phyloP scores from a whole-genome alignment of 37 sponge, comb jelly and placozoan species.

The Diacarnus erythraeanus region DNA sequence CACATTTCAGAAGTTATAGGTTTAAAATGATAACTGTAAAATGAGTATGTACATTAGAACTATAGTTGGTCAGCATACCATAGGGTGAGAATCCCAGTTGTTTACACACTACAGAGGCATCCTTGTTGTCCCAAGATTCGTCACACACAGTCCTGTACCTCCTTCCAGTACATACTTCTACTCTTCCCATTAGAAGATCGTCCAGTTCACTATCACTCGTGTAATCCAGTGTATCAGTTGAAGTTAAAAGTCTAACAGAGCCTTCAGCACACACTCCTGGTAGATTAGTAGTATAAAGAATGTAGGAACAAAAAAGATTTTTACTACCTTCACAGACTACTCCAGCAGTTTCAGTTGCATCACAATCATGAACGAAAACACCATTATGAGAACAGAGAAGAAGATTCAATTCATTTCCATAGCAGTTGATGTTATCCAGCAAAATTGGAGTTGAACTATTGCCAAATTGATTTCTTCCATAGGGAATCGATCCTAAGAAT shows the following conservation, averaged over 20 bases:
- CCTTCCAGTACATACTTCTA: not conserved
- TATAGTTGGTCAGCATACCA: not conserved
- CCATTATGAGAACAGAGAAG: slow-evolving; percentile 14
- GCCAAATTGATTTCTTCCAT: slow-evolving; percentile 14
- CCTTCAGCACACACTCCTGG: not conserved
- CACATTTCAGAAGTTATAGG: not conserved
- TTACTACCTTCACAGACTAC: slow-evolving; percentile 32
- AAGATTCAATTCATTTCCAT: slow-evolving; percentile 22
- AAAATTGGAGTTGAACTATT: slow-evolving; percentile 11
- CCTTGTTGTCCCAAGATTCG: not conserved
- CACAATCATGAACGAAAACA: slow-evolving; percentile 16
- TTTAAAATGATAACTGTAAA: not conserved
- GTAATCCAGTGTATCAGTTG: not conserved
- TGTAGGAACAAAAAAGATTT: not conserved
- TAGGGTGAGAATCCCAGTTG: not conserved
- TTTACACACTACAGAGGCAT: slow-evolving; percentile 12
- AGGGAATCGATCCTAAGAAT: not conserved
- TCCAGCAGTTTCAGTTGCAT: slow-evolving; percentile 30
- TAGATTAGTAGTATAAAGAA: not conserved
- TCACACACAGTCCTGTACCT: slow-evolving; percentile 1
- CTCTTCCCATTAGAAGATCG: not conserved
- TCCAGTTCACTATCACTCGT: not conserved
- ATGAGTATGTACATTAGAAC: not conserved
- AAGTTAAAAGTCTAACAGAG: not conserved
- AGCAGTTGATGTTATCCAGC: slow-evolving; percentile 34